phyloP scores from a whole-genome alignment of 2,888 invertebrate species.

The Ariolimax columbianus region DNA sequence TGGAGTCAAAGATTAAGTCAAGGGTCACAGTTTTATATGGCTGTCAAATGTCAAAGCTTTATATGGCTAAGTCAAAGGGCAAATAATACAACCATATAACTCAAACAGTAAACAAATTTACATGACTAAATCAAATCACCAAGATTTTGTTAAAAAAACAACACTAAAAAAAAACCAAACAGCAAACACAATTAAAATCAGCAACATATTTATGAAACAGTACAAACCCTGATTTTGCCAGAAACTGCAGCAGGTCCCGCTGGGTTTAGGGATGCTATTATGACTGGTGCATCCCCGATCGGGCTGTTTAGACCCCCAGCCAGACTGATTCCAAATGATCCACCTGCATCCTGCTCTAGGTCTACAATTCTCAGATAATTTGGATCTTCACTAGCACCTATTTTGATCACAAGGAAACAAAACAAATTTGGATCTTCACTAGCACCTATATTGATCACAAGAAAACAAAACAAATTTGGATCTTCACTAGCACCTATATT shows the following conservation, averaged over 20 bases:
- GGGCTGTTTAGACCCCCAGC: slow-evolving; percentile 75
- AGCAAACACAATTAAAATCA: neutral
- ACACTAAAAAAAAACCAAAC: too few relatives aligned
- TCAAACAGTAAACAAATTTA: too few relatives aligned
- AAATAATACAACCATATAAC: too few relatives aligned
- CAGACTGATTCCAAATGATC: slow-evolving; percentile 76
- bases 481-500: slow-evolving; percentile 70
- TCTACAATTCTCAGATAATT: slow-evolving; percentile 69
- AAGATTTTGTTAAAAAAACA: too few relatives aligned
- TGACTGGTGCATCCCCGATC: slow-evolving; percentile 75
- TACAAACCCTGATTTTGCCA: slow-evolving; percentile 70
- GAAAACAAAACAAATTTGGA: slow-evolving; percentile 61
- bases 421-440: slow-evolving; percentile 66
- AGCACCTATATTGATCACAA: slow-evolving; percentile 61
- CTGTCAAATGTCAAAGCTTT: too few relatives aligned
- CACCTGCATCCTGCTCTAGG: slow-evolving; percentile 70
- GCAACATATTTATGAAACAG: neutral
- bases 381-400: slow-evolving; percentile 70
- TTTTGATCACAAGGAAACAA: neutral
- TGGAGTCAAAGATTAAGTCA: too few relatives aligned
- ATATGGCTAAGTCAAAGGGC: too few relatives aligned
- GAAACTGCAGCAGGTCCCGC: slow-evolving; percentile 72
- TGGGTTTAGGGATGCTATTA: slow-evolving; percentile 74
- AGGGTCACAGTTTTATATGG: too few relatives aligned
- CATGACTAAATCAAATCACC: too few relatives aligned